A percentile compares a stretch with the other conserved stretches of the same genome.
These are phyloP conservation scores for Ammodytes dubius DNA, from an alignment of 2,113 vertebrate genomes.

Conservation along the genomic window DNA sequence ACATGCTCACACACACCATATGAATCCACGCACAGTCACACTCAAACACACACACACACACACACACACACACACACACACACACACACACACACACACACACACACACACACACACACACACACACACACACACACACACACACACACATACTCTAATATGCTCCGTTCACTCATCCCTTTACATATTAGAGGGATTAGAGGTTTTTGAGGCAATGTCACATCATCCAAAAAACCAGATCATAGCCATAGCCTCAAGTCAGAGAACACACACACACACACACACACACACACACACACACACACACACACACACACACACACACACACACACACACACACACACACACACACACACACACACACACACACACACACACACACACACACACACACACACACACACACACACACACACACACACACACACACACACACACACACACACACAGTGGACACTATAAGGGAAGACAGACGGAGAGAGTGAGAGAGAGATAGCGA, in stretches of 20 bases:
- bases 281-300: too few relatives aligned
- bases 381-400: too few relatives aligned
- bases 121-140: slow-evolving; percentile 41
- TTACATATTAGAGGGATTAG: slow-evolving; percentile 76
- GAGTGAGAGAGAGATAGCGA: slow-evolving; percentile 38
- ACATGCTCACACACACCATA: slow-evolving; percentile 28
- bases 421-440: too few relatives aligned
- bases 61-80: slow-evolving; percentile 1
- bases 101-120: slow-evolving; percentile 12
- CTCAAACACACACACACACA: too few relatives aligned
- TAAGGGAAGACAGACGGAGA: slow-evolving; percentile 61
- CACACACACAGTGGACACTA: slow-evolving; percentile 82
- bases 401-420: too few relatives aligned
- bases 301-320: too few relatives aligned
- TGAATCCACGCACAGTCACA: too few relatives aligned
- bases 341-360: too few relatives aligned
- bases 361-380: too few relatives aligned
- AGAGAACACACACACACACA: too few relatives aligned
- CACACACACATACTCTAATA: slow-evolving; percentile 56
- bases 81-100: slow-evolving; percentile 20
- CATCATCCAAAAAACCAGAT: slow-evolving; percentile 77
- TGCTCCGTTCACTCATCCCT: slow-evolving; percentile 55
- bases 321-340: too few relatives aligned
- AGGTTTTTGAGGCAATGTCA: slow-evolving; percentile 75
- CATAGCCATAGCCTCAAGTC: too few relatives aligned